Percentiles rank a stretch among this genome's conserved stretches.
Conservation (phyloP, 1,140 invertebrate species). For the Geopemphigus sp. region DNA sequence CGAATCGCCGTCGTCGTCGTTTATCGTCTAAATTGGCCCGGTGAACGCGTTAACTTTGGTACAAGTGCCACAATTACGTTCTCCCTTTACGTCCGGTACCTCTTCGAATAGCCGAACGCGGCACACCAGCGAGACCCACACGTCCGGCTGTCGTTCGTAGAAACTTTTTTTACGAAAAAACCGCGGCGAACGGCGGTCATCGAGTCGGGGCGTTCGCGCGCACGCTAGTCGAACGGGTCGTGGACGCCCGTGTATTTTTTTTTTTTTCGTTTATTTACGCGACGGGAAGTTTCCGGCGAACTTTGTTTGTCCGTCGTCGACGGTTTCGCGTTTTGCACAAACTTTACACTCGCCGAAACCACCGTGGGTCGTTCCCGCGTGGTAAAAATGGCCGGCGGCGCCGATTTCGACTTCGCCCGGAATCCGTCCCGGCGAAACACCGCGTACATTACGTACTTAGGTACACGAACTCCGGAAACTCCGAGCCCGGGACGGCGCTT, state of each 20-base stretch:
- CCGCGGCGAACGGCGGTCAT: neutral
- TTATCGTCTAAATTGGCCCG: conserved; percentile 37
- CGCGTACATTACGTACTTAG: no score
- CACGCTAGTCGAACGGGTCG: neutral
- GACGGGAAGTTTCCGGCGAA: neutral
- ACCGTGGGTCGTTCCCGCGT: neutral
- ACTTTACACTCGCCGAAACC: conserved; percentile 13
- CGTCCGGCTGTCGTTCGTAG: neutral
- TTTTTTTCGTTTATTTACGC: conserved; percentile 36
- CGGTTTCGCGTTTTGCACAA: neutral
- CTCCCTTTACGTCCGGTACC: neutral
- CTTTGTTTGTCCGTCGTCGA: neutral
- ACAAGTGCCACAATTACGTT: neutral
- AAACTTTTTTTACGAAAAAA: conserved; percentile 21
- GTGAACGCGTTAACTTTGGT: conserved; percentile 30
- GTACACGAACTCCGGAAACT: no score
- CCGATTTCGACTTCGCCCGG: no score
- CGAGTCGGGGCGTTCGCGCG: neutral
- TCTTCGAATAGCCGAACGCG: conserved; percentile 34
- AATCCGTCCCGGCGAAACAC: no score
- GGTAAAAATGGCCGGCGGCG: neutral
- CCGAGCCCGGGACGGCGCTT: no score
- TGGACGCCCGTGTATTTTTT: neutral
- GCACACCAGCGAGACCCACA: neutral
- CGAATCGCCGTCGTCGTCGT: conserved; percentile 27